phyloP scores from a whole-genome alignment of 92 coral and sea anemone species.

The Parazoanthus darwini region DNA sequence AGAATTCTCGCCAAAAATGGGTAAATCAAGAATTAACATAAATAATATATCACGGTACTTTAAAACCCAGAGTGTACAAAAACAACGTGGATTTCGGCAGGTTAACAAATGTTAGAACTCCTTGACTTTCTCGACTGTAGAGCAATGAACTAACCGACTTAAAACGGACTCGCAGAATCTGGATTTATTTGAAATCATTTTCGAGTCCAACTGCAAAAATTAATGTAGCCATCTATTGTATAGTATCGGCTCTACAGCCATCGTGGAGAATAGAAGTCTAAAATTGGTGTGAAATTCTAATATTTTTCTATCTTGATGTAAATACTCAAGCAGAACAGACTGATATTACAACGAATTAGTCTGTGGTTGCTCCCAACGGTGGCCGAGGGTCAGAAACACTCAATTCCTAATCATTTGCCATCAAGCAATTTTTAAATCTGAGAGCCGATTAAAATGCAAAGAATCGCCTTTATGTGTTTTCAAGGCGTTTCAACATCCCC shows the following conservation, averaged over 20 bases:
- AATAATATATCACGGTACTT: slow-evolving; percentile 34
- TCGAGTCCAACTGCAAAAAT: not conserved
- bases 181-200: not conserved
- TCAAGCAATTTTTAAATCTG: slow-evolving; percentile 17
- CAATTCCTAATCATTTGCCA: not conserved
- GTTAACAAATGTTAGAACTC: not conserved
- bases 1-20: slow-evolving; percentile 16
- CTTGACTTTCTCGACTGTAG: not conserved
- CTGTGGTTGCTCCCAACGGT: not conserved
- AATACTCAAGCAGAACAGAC: not conserved
- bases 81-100: slow-evolving; percentile 17
- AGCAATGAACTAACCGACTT: not conserved
- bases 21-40: slow-evolving; percentile 15
- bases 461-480: slow-evolving; percentile 15
- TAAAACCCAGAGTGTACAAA: slow-evolving; percentile 24
- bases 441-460: slow-evolving; percentile 18
- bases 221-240: not conserved
- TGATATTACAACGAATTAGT: not conserved
- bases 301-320: not conserved
- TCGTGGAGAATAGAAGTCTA: not conserved
- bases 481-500: slow-evolving; percentile 8
- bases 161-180: not conserved
- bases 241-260: not conserved
- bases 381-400: not conserved
- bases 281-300: not conserved